These are phyloP conservation scores for Echinops telfairi DNA, from an alignment of 2,113 vertebrate genomes.

Conservation along the genomic window DNA sequence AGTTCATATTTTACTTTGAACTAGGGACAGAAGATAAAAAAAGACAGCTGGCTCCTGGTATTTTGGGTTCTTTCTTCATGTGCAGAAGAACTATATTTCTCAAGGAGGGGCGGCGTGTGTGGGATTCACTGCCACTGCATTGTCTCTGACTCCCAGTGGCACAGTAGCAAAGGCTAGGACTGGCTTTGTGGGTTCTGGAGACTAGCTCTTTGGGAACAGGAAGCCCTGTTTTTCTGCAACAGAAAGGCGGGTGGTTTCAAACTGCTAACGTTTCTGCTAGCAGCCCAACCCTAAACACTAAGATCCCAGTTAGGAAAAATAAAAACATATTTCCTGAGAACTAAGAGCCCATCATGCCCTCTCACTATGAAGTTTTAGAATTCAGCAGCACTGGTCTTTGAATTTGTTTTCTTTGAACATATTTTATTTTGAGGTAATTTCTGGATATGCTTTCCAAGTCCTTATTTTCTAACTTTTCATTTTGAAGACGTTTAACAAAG, in stretches of 20 bases:
- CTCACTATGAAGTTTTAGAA: neutral
- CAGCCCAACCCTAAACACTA: too few species aligned
- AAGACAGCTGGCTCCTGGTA: neutral
- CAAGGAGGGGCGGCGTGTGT: too few species aligned
- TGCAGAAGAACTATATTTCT: too few species aligned
- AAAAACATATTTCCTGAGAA: neutral
- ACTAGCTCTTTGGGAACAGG: too few species aligned
- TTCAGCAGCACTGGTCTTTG: neutral
- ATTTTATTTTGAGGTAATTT: conserved; percentile 2
- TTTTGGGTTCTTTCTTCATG: too few species aligned
- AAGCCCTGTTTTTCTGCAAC: too few species aligned
- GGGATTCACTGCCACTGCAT: too few species aligned
- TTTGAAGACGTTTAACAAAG: conserved; percentile 2
- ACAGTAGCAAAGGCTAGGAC: too few species aligned
- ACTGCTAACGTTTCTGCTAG: too few species aligned
- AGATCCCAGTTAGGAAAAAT: neutral
- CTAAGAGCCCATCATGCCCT: neutral
- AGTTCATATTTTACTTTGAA: conserved; percentile 4
- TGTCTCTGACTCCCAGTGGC: too few species aligned
- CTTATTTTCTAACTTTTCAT: neutral
- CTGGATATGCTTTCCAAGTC: neutral
- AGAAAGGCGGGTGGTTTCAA: too few species aligned
- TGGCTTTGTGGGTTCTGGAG: too few species aligned
- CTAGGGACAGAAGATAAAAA: neutral
- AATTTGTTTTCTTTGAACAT: neutral